Conservation (phyloP, 2,797 vertebrate species). For the Pangasius mekongensis region DNA sequence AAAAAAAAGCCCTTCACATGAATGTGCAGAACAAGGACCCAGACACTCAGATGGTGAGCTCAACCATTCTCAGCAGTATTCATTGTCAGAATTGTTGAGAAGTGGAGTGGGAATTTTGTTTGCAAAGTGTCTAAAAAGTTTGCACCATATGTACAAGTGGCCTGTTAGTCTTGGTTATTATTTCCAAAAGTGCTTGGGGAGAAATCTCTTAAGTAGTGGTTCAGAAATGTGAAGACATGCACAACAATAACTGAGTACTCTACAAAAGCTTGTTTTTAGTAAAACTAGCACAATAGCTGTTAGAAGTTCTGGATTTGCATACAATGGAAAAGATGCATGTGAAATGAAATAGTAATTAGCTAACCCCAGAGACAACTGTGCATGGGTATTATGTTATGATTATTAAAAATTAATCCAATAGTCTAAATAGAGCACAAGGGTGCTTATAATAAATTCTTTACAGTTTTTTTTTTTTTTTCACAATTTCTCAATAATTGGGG, state of each 20-base stretch:
- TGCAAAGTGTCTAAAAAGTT: slow-evolving; percentile 49
- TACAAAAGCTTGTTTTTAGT: slow-evolving; percentile 14
- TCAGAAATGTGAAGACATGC: slow-evolving; percentile 26
- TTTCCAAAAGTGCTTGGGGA: slow-evolving; percentile 32
- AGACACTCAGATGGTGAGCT: slow-evolving; percentile 39
- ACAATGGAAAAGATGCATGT: background rate
- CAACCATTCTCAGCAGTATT: slow-evolving; percentile 54
- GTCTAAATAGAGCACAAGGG: background rate
- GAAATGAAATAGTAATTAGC: background rate
- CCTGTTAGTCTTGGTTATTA: slow-evolving; percentile 52
- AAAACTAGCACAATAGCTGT: background rate
- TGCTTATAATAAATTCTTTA: background rate
- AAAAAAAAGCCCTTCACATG: slow-evolving; percentile 55
- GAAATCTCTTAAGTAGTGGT: slow-evolving; percentile 20
- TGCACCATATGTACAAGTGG: slow-evolving; percentile 33
- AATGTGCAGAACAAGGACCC: slow-evolving; percentile 49
- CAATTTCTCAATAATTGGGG: background rate
- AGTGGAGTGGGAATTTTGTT: slow-evolving; percentile 53
- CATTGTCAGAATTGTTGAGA: slow-evolving; percentile 55
- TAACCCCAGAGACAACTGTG: background rate
- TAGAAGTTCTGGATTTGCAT: background rate
- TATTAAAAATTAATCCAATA: background rate
- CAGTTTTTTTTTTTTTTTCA: background rate
- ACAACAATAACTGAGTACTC: slow-evolving; percentile 13
- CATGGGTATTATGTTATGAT: background rate